A percentile compares a stretch with the other conserved stretches of the same genome.
Evolutionary conservation across 2,797 vertebrate genomes (phyloP).

Genomic region (Masticophis lateralis): DNA sequence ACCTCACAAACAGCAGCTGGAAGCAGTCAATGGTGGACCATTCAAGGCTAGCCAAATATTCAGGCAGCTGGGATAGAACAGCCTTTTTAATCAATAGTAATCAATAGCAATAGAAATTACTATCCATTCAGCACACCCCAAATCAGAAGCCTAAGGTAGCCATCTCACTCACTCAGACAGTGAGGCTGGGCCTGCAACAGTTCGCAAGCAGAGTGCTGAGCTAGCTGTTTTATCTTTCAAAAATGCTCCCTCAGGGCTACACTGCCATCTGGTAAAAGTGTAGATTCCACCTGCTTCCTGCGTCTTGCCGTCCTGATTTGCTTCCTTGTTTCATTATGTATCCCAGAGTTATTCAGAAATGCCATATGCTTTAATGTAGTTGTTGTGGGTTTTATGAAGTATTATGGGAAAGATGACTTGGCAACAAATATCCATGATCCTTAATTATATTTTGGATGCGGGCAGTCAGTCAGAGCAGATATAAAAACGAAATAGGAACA

Average conservation of each 20-base stretch:
- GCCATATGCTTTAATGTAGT: neutral
- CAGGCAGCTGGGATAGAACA: neutral
- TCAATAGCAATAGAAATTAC: neutral
- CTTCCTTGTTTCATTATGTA: neutral
- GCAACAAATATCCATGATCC: neutral
- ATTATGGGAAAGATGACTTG: neutral
- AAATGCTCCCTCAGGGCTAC: neutral
- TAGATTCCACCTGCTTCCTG: neutral
- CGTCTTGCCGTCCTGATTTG: neutral
- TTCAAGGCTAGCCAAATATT: neutral
- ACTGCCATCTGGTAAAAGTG: neutral
- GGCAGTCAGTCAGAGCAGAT: neutral
- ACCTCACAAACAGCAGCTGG: neutral
- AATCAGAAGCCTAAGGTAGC: neutral
- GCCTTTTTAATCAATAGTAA: neutral
- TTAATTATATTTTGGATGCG: neutral
- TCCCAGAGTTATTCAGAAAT: neutral
- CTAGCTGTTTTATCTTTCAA: neutral
- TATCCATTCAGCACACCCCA: neutral
- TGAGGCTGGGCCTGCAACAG: neutral
- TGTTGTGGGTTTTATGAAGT: neutral
- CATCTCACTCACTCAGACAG: neutral
- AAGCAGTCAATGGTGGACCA: neutral
- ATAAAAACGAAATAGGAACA: constrained; percentile 15
- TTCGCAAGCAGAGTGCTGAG: neutral